These are phyloP conservation scores for Lontra canadensis DNA, from an alignment of 2,113 vertebrate genomes.

Conservation along the genomic window DNA sequence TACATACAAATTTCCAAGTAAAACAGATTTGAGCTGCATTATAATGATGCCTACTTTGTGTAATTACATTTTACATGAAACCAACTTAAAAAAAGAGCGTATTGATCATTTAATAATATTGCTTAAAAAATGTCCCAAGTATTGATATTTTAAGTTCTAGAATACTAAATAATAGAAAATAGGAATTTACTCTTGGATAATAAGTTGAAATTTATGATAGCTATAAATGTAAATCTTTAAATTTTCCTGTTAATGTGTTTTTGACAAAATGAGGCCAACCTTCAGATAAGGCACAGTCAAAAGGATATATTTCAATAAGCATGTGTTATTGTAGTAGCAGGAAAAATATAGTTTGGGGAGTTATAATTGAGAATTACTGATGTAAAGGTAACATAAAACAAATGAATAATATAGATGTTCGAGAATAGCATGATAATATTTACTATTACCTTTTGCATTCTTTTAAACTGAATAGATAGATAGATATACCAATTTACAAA, in stretches of 20 bases:
- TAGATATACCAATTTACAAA: not conserved
- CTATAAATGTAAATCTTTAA: not conserved
- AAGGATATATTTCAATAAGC: not conserved
- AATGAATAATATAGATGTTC: not conserved
- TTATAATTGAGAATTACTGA: not conserved
- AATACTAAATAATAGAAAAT: not conserved
- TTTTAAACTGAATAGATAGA: not conserved
- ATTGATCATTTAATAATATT: not conserved
- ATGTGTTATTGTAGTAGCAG: not conserved
- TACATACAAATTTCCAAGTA: not conserved
- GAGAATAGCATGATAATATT: not conserved
- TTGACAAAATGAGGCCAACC: not conserved
- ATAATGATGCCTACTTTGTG: not conserved
- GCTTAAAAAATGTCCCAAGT: not conserved
- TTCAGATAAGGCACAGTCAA: conserved; percentile 15
- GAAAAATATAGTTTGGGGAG: not conserved
- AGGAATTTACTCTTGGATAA: not conserved
- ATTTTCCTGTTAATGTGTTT: not conserved
- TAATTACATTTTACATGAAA: not conserved
- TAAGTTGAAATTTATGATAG: not conserved
- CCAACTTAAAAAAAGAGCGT: not conserved
- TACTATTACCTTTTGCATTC: not conserved
- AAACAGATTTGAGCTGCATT: not conserved
- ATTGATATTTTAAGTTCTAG: conserved; percentile 10
- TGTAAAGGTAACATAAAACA: not conserved